Evolutionary conservation across 2,888 invertebrate genomes (phyloP).

Genomic region (Leptopilina syphax): DNA sequence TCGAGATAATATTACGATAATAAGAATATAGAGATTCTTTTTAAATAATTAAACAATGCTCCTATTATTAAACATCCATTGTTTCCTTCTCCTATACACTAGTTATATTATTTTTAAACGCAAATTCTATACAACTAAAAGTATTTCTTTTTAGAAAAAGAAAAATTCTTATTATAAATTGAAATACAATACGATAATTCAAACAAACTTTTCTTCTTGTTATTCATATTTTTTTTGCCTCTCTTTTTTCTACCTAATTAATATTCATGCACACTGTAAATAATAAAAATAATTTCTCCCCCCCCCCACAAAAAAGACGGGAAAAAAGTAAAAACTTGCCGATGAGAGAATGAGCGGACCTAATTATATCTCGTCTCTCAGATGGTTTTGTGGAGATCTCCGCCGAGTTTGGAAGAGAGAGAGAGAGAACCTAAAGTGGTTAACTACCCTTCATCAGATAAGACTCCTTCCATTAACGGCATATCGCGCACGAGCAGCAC

Average conservation of each 20-base stretch:
- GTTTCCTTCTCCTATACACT: no score
- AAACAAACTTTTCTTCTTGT: neutral
- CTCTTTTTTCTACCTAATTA: neutral
- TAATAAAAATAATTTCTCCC: neutral
- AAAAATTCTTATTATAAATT: no score
- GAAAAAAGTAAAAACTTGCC: conserved; percentile 33
- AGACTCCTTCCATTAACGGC: conserved; percentile 23
- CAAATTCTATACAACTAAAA: no score
- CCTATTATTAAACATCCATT: no score
- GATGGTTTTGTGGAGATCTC: conserved; percentile 55
- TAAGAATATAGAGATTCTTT: no score
- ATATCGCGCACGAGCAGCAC: conserved; percentile 34
- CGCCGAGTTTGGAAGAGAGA: conserved; percentile 34
- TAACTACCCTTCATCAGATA: conserved; percentile 38
- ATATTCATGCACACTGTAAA: conserved; percentile 1
- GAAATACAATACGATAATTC: neutral
- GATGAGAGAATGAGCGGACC: conserved; percentile 45
- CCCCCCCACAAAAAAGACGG: no score
- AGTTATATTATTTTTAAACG: neutral
- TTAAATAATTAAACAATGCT: no score
- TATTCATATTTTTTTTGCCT: neutral
- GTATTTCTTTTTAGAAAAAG: no score
- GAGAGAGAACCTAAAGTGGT: conserved; percentile 37
- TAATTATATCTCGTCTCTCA: conserved; percentile 65
- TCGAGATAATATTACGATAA: no score